Conservation (phyloP, 2,113 vertebrate species). For the Thunnus maccoyii region DNA sequence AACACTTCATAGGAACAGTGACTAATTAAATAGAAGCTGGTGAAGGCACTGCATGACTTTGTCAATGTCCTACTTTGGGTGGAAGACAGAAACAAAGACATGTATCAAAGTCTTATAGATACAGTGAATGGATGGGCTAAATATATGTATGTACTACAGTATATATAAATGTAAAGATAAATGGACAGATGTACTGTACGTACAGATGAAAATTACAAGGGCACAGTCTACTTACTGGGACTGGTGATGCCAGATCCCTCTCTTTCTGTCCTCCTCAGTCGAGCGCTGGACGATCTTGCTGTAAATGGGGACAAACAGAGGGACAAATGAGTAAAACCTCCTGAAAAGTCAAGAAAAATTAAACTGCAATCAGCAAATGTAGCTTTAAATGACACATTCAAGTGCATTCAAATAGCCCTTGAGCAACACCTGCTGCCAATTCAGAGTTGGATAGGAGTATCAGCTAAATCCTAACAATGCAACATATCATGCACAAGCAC, state of each 20-base stretch:
- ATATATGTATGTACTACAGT: background rate
- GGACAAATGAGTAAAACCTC: no score
- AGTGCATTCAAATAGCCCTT: background rate
- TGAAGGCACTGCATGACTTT: background rate
- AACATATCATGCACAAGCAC: background rate
- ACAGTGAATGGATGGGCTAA: background rate
- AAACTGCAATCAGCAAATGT: background rate
- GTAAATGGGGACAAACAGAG: slow-evolving; percentile 31
- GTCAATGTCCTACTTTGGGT: background rate
- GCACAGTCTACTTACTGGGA: slow-evolving; percentile 76
- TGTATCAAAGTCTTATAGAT: background rate
- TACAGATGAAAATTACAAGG: background rate
- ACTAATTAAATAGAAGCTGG: background rate
- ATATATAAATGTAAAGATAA: background rate
- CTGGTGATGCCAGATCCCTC: slow-evolving; percentile 74
- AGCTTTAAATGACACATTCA: background rate
- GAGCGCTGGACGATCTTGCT: slow-evolving; percentile 75
- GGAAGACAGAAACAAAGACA: background rate
- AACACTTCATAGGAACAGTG: slow-evolving; percentile 15
- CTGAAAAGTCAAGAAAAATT: no score
- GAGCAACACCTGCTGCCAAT: slow-evolving; percentile 5
- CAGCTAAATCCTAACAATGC: background rate
- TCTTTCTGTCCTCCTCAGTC: slow-evolving; percentile 77
- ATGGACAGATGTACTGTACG: background rate
- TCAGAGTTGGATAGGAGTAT: background rate